Evolutionary conservation across 2,888 invertebrate species (phyloP).

Genomic region (Sturmia bella): DNA sequence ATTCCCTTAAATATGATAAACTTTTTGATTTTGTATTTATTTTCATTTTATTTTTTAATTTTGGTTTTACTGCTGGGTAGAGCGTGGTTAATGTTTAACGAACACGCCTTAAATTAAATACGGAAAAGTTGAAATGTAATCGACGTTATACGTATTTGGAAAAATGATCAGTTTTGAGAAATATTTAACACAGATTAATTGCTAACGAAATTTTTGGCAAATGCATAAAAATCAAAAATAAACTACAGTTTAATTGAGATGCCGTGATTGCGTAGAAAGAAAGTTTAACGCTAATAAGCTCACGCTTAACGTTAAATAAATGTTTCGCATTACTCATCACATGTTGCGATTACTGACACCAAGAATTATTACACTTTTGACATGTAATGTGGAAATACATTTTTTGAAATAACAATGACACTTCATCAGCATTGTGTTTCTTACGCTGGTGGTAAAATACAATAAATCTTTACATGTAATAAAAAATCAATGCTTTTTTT

Average conservation of each 20-base stretch:
- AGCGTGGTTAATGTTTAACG: conserved; percentile 61
- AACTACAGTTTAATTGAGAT: conserved; percentile 39
- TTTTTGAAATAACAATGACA: conserved; percentile 33
- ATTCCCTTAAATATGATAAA: conserved; percentile 35
- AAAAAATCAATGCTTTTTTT: conserved; percentile 7
- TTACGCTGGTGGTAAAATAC: background rate
- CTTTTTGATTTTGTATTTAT: background rate
- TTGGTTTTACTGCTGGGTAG: conserved; percentile 35
- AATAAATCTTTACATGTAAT: conserved; percentile 1
- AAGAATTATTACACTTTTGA: too few species aligned
- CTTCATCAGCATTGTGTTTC: conserved; percentile 27
- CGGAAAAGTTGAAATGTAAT: background rate
- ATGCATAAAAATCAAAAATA: conserved; percentile 6
- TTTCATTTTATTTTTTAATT: conserved; percentile 37
- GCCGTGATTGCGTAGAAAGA: conserved; percentile 7
- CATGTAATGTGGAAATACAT: background rate
- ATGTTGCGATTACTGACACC: too few species aligned
- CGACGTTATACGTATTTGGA: background rate
- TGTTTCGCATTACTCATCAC: too few species aligned
- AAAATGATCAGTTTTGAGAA: conserved; percentile 50
- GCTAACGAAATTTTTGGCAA: conserved; percentile 13
- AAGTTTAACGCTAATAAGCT: too few species aligned
- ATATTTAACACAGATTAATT: conserved; percentile 43
- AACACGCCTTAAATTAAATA: conserved; percentile 45
- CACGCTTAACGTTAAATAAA: too few species aligned